Evolutionary conservation across 2,888 invertebrate species (phyloP), one percentile per base, ranked within the genome.

Genomic region (Altica lythri): DNA sequence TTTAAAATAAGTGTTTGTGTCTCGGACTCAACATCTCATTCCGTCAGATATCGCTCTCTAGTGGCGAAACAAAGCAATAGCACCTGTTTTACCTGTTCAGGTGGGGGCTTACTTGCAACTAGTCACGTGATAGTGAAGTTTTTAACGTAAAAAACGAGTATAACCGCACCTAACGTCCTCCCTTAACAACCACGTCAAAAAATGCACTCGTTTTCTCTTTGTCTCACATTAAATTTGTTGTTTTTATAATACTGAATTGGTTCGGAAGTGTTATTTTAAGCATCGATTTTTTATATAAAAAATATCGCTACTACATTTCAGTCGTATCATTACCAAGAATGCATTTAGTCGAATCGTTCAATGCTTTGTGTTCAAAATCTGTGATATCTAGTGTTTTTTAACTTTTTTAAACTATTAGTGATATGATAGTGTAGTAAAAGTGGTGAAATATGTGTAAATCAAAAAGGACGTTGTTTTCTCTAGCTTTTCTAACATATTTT

Each of bases 51-150:
- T 57, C 59, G 59, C 57, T 56, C 43, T 56, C 57, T 59, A 43
- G 55, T 46, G 61, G 59, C 13, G 42, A 50, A 51, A 54, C 34
- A 34, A 53, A 43, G 53, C 57, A 38, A 59, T 67, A n/a, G 62
- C 73, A 74, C 73, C 74, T 74, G 73, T 70, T 65, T 62, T 69
- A 71, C 70, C 71, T 71, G 72, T 54, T 10, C 70, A 72, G 71
- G 70, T 69, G 70, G 69, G 71, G 68, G 63, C 54, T 60, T 70
- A 69, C 69, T 68, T 71, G 70, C 60, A 59, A 44, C 55, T 43
- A 44, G 69, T 74, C 74, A 74, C 74, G 72, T 74, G 74, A 73
- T 68, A 50, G 22, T 50, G 48, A 59, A 60, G 60, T 40, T 71
- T 72, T 75, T 74, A 72, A 68, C 66, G 65, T 72, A 70, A 74